Base-by-base conservation (phyloP, 2,888 invertebrate species). In the Tipula unca region DNA sequence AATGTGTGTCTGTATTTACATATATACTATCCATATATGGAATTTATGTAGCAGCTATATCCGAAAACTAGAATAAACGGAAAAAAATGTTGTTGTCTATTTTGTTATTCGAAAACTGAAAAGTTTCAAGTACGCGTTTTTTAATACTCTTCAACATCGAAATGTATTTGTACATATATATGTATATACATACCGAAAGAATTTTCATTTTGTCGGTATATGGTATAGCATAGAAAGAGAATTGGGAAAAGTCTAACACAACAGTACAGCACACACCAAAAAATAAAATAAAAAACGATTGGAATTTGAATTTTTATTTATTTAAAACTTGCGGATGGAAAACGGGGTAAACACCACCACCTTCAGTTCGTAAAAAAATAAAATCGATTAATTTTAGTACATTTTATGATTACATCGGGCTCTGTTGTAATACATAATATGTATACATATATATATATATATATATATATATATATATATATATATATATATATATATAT, bases 41-140 rank as follows among this genome's bases (percentile, higher is more conserved):
- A n/a, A n/a, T n/a, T n/a, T n/a, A 25, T 25, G 69, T 20, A 69
- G 25, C 20, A 25, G 69, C 25, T 69, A 8, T 25, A 69, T 69
- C 25, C 69, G 25, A 69, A 69, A 69, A 69, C 25, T 69, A 69
- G 69, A 25, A 25, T n/a, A 8, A 69, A 20, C 8, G 14, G 25
- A 69, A 69, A 69, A 25, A 13, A 69, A 6, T 25, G 2, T 25
- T 25, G 69, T 69, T 69, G 69, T 69, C 69, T 69, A 69, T 69
- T 69, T 69, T 69, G 69, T 69, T 69, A 25, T 69, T 69, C 25
- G 48, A 10, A 69, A 25, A 69, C 69, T 69, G 69, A 69, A 69
- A 69, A 69, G 69, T 69, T 69, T 69, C 69, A 69, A 69, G 69
- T 69, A 69, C 69, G 69, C 69, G 69, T 69, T 69, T 69, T 69